Conservation (phyloP, 1,140 invertebrate species). For the Chelonus insularis region DNA sequence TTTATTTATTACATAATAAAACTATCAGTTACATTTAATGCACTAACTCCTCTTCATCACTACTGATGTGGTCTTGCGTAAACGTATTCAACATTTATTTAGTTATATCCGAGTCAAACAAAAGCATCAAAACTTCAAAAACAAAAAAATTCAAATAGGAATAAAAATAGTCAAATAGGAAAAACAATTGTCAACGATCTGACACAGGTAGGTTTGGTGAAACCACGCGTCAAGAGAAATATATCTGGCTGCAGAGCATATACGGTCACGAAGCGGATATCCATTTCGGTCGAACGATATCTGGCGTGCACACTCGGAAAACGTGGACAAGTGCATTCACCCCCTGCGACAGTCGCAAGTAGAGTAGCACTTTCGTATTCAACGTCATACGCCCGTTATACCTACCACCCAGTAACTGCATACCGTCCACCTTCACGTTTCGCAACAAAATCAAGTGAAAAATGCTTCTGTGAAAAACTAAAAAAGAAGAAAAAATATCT, state of each 20-base stretch:
- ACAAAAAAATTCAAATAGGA: background rate
- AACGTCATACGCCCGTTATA: conserved; percentile 18
- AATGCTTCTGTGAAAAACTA: background rate
- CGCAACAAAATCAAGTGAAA: conserved; percentile 9
- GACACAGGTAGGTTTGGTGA: conserved; percentile 15
- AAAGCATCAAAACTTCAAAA: background rate
- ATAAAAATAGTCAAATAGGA: conserved; percentile 12
- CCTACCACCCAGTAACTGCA: background rate
- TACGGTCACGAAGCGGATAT: conserved; percentile 25
- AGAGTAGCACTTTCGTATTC: conserved; percentile 29
- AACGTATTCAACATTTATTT: too few relatives aligned
- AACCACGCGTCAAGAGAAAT: background rate
- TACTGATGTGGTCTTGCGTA: too few relatives aligned
- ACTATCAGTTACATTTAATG: too few relatives aligned
- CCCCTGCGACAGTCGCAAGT: conserved; percentile 16
- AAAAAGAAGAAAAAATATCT: background rate
- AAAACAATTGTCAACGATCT: conserved; percentile 16
- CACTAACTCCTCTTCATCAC: too few relatives aligned
- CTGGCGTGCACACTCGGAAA: conserved; percentile 11
- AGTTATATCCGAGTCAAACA: background rate
- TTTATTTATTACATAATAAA: too few relatives aligned
- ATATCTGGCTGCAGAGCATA: background rate
- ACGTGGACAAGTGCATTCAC: conserved; percentile 33
- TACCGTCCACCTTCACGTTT: background rate
- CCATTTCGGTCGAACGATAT: conserved; percentile 25